phyloP scores from a whole-genome alignment of 53 echinoderm and acorn worm species.

The Pentamera pediparva region DNA sequence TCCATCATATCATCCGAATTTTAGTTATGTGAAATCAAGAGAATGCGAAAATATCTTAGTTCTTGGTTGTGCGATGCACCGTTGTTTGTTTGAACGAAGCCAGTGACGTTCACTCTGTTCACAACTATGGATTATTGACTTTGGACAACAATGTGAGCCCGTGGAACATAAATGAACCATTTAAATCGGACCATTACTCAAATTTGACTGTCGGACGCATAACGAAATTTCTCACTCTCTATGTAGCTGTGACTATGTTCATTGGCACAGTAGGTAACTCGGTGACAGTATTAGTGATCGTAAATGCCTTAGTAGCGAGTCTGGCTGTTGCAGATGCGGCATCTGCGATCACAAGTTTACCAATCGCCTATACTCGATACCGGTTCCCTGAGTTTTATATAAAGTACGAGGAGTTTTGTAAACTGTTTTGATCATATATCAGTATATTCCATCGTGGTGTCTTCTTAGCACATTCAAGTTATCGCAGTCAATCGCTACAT shows the following conservation, averaged over 20 bases:
- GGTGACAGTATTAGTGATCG: background rate
- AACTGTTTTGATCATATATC: background rate
- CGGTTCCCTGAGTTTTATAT: background rate
- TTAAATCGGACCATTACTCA: too few species aligned
- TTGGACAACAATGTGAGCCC: too few species aligned
- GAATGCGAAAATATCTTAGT: too few species aligned
- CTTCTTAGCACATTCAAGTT: background rate
- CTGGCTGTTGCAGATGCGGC: background rate
- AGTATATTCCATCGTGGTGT: background rate
- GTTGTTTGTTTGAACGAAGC: too few species aligned
- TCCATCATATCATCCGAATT: too few species aligned
- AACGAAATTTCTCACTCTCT: too few species aligned
- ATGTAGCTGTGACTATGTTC: background rate
- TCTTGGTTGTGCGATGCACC: too few species aligned
- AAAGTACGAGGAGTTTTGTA: background rate
- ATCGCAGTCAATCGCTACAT: background rate
- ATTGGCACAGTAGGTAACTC: background rate
- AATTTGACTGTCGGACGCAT: too few species aligned
- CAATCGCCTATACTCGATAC: background rate
- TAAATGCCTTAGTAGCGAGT: background rate
- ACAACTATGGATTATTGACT: too few species aligned
- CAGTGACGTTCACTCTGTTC: too few species aligned
- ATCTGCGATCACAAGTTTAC: background rate
- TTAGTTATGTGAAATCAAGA: too few species aligned
- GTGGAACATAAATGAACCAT: too few species aligned